These are phyloP conservation scores for Heloderma charlesbogerti DNA, from an alignment of 2,113 vertebrate species.

Conservation along the genomic window DNA sequence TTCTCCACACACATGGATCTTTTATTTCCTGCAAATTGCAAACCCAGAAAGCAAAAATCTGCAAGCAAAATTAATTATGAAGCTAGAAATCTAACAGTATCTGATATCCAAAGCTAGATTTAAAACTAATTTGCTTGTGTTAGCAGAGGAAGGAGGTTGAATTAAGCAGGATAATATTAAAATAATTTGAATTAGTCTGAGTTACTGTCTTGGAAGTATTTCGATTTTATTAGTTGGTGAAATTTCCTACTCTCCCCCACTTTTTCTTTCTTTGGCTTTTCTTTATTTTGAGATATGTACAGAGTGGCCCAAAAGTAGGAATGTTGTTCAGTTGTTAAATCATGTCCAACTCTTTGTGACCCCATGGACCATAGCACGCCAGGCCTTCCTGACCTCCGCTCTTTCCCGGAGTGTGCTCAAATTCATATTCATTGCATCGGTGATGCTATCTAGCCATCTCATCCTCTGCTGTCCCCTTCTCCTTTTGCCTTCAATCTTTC, in stretches of 20 bases:
- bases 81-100: background rate
- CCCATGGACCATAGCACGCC: too few relatives aligned
- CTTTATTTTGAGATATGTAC: background rate
- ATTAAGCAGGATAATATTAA: background rate
- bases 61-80: background rate
- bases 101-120: background rate
- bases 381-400: too few relatives aligned
- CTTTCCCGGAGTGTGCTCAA: too few relatives aligned
- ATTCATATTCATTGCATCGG: too few relatives aligned
- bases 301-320: too few relatives aligned
- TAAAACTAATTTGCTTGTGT: background rate
- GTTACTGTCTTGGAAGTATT: background rate
- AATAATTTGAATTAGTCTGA: background rate
- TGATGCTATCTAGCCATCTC: too few relatives aligned
- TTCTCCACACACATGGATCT: background rate
- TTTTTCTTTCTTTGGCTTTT: background rate
- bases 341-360: too few relatives aligned
- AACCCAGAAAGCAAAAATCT: background rate
- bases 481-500: too few relatives aligned
- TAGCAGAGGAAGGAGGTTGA: background rate
- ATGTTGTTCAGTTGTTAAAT: too few relatives aligned
- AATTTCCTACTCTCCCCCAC: background rate
- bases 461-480: too few relatives aligned
- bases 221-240: background rate
- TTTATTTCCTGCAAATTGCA: background rate